Evolutionary conservation across 2,113 vertebrate genomes (phyloP).

Genomic region (Pygoscelis adeliae): DNA sequence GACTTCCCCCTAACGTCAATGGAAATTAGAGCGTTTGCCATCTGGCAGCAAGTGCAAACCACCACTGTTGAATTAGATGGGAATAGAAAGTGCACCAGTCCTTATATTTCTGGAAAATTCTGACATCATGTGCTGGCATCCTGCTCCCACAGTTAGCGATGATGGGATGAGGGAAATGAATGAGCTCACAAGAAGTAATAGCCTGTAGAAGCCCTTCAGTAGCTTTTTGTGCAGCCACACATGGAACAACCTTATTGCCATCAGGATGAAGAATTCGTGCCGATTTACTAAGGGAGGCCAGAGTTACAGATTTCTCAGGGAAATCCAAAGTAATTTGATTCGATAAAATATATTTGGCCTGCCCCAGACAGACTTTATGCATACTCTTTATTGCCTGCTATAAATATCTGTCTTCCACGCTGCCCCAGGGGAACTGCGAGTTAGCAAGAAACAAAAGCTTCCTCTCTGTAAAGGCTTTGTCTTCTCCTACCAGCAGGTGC

Average conservation of each 20-base stretch:
- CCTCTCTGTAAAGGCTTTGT: neutral
- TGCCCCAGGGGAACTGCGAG: neutral
- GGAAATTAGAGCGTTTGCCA: neutral
- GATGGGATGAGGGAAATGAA: neutral
- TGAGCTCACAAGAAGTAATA: neutral
- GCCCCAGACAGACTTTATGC: neutral
- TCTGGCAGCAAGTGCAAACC: neutral
- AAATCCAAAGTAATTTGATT: slow-evolving; percentile 22
- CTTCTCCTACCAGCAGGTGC: neutral
- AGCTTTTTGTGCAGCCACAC: neutral
- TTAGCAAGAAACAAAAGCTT: neutral
- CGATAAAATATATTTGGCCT: slow-evolving; percentile 2
- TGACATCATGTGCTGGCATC: neutral
- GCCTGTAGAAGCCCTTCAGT: neutral
- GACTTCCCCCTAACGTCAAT: neutral
- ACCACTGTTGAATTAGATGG: neutral
- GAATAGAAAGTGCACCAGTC: neutral
- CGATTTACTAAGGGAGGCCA: neutral
- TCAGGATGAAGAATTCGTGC: slow-evolving; percentile 6
- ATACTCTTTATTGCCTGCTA: neutral
- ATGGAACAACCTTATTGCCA: neutral
- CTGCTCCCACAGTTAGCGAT: neutral
- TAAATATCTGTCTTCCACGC: slow-evolving; percentile 25
- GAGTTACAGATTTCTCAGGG: neutral
- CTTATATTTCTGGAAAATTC: slow-evolving; percentile 22